Evolutionary conservation across 2,888 invertebrate species (phyloP).

Genomic region (Lissocephala sabroskyi): DNA sequence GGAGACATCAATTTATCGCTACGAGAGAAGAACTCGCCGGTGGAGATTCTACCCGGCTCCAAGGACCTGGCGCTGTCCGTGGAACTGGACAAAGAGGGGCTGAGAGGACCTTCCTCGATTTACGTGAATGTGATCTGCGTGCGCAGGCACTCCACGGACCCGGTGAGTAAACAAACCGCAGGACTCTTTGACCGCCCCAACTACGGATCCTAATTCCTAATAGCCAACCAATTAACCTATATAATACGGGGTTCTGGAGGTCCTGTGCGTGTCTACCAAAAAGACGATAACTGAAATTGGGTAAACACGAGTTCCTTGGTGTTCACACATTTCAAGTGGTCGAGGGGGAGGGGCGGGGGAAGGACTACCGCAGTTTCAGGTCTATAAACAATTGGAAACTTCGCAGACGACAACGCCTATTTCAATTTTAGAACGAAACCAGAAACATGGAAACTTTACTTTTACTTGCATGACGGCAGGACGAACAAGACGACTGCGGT

Average conservation of each 20-base stretch:
- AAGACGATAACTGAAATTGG: conserved; percentile 39
- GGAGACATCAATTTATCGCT: conserved; percentile 86
- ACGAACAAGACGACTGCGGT: conserved; percentile 20
- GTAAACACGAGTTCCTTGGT: conserved; percentile 46
- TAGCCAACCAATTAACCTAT: conserved; percentile 57
- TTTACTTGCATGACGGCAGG: conserved; percentile 20
- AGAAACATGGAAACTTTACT: conserved; percentile 58
- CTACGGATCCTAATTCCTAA: conserved; percentile 26
- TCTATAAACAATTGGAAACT: conserved; percentile 36
- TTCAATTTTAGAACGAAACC: conserved; percentile 52
- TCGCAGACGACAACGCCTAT: conserved; percentile 52
- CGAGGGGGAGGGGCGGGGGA: no score
- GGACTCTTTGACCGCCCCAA: no score
- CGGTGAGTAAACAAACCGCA: conserved; percentile 75
- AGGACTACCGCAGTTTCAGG: conserved; percentile 2
- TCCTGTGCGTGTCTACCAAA: background rate
- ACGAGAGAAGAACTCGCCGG: conserved; percentile 85
- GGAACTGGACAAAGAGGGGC: conserved; percentile 88
- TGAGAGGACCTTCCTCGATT: conserved; percentile 86
- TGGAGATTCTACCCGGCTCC: conserved; percentile 82
- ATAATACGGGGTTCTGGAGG: conserved; percentile 21
- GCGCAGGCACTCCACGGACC: conserved; percentile 83
- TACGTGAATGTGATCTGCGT: conserved; percentile 91
- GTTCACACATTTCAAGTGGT: conserved; percentile 22
- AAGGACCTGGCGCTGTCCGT: conserved; percentile 86